phyloP scores from a whole-genome alignment of 2,113 vertebrate species.

The Bambusicola thoracicus region DNA sequence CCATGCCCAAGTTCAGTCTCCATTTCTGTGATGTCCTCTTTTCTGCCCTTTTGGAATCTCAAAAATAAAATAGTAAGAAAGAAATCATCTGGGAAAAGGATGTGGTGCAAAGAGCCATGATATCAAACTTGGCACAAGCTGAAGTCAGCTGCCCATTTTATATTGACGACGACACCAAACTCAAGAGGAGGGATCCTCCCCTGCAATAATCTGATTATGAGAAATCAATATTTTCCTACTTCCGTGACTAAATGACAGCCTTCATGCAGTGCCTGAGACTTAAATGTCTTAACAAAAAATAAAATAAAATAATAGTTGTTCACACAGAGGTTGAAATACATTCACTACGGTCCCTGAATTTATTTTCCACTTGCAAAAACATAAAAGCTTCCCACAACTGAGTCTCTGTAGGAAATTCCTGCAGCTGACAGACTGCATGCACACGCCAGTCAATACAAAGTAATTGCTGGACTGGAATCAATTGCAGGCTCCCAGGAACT shows the following conservation, averaged over 20 bases:
- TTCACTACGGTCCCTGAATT: background rate
- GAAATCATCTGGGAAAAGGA: background rate
- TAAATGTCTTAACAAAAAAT: background rate
- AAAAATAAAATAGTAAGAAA: background rate
- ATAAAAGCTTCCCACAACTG: background rate
- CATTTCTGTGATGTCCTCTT: background rate
- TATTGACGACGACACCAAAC: background rate
- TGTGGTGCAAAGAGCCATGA: rapidly evolving
- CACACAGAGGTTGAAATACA: background rate
- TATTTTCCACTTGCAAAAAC: background rate
- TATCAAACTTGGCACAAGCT: background rate
- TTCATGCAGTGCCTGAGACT: rapidly evolving
- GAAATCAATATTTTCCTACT: background rate
- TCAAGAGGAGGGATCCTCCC: background rate
- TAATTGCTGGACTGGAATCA: constrained; percentile 19
- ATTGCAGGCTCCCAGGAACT: background rate
- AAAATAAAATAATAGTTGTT: background rate
- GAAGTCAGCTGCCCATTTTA: background rate
- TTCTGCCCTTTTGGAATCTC: background rate
- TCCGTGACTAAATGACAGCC: background rate
- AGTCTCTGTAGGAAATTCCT: background rate
- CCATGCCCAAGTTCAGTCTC: constrained; percentile 3
- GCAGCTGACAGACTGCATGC: rapidly evolving
- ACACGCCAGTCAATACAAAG: background rate
- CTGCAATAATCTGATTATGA: background rate